Percentiles rank a stretch among this genome's conserved stretches.
These are phyloP conservation scores for Leistus spinibarbis DNA, from an alignment of 2,888 invertebrate genomes.

Conservation along the genomic window DNA sequence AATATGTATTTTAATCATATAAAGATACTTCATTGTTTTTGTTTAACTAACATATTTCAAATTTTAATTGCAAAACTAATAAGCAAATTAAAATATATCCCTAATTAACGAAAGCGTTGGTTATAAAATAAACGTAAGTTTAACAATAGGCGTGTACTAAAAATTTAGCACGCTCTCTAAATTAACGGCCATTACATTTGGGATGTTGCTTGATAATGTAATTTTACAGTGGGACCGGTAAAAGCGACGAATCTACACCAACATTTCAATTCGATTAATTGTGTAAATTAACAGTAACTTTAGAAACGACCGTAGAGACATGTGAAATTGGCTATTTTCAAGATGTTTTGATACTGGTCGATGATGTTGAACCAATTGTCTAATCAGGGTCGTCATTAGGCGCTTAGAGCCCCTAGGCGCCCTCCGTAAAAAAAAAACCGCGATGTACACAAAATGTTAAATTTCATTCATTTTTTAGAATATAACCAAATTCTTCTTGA, in stretches of 20 bases:
- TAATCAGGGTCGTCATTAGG: no score
- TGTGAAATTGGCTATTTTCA: no score
- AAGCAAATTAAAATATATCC: no score
- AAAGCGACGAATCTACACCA: conserved; percentile 15
- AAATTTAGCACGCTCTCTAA: conserved; percentile 2
- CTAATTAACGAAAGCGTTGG: neutral
- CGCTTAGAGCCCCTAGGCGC: no score
- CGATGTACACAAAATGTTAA: no score
- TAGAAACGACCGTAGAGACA: neutral
- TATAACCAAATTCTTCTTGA: no score
- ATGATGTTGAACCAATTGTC: neutral
- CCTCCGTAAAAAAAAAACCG: no score
- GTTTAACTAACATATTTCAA: no score
- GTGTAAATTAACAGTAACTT: conserved; percentile 23
- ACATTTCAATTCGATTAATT: conserved; percentile 27
- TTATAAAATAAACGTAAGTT: neutral
- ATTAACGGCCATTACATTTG: conserved; percentile 14
- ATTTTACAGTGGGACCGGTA: conserved; percentile 13
- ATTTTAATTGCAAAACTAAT: no score
- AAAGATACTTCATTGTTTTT: no score
- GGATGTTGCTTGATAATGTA: conserved; percentile 20
- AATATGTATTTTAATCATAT: no score
- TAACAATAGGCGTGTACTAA: neutral
- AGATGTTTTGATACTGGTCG: neutral
- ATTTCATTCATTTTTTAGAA: no score